Conservation (phyloP, 2,797 vertebrate species). For the Eleutherodactylus coqui region DNA sequence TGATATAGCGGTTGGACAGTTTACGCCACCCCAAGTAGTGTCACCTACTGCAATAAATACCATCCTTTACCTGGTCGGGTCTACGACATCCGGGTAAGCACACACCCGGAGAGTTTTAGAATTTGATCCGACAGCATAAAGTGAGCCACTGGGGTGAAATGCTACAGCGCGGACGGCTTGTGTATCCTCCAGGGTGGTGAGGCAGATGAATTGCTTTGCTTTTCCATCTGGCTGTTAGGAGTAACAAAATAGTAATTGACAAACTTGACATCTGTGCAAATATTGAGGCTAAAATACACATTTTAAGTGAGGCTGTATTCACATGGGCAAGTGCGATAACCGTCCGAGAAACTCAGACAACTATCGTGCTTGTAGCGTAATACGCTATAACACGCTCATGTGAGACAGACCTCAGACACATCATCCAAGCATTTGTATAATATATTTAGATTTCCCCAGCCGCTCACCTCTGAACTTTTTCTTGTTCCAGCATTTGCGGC, state of each 20-base stretch:
- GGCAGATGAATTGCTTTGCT: slow-evolving; percentile 85
- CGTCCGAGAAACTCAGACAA: no score
- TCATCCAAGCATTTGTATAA: no score
- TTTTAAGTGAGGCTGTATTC: neutral
- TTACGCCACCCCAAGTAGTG: neutral
- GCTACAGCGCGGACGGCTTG: slow-evolving; percentile 96
- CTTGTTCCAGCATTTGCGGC: slow-evolving; percentile 13
- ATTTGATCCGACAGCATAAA: slow-evolving; percentile 97
- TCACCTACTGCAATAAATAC: neutral
- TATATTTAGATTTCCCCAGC: neutral
- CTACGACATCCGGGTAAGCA: slow-evolving; percentile 86
- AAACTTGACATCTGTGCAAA: neutral
- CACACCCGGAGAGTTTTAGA: slow-evolving; percentile 97
- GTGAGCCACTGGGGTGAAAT: slow-evolving; percentile 90
- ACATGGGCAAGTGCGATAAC: no score
- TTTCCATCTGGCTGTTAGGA: slow-evolving; percentile 78
- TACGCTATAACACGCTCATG: no score
- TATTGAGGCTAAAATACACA: neutral
- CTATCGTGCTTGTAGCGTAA: no score
- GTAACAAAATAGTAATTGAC: slow-evolving; percentile 34
- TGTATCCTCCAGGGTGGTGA: slow-evolving; percentile 93
- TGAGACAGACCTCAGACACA: no score
- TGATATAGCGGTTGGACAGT: neutral
- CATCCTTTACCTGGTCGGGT: slow-evolving; percentile 81
- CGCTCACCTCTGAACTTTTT: slow-evolving; percentile 55